phyloP scores from a whole-genome alignment of 2,797 vertebrate genomes.

The Malacoraja senta region DNA sequence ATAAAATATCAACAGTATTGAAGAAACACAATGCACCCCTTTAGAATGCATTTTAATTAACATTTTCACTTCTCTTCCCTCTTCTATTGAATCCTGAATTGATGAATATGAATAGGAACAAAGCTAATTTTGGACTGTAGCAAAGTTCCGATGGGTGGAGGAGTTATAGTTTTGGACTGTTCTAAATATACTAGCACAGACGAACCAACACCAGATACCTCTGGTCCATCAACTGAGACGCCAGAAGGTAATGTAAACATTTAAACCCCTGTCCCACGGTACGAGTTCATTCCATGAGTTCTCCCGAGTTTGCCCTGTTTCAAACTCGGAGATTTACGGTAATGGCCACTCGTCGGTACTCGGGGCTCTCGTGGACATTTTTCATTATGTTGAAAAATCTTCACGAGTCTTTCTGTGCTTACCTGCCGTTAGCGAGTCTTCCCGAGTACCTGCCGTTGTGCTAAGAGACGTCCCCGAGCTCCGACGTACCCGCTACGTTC shows the following conservation, averaged over 20 bases:
- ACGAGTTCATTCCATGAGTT: too few species aligned
- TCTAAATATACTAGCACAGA: neutral
- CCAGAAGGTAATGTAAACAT: neutral
- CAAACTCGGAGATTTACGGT: too few species aligned
- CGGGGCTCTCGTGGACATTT: too few species aligned
- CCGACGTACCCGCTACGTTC: too few species aligned
- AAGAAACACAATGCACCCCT: neutral
- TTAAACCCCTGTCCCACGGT: too few species aligned
- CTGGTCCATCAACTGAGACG: neutral
- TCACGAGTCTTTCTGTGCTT: too few species aligned
- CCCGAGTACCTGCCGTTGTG: too few species aligned
- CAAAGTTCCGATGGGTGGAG: neutral
- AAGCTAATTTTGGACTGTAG: neutral
- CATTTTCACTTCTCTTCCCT: neutral
- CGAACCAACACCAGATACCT: neutral
- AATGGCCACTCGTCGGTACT: too few species aligned
- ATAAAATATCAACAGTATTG: neutral
- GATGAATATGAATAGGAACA: neutral
- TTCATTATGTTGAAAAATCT: too few species aligned
- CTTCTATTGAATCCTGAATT: neutral
- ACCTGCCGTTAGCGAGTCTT: too few species aligned
- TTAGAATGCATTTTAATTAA: conserved; percentile 5
- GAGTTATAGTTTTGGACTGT: neutral
- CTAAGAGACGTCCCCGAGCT: too few species aligned
- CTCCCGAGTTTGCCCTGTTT: too few species aligned